Evolutionary conservation across 2,888 invertebrate genomes (phyloP).

Genomic region (Platycnemis pennipes): DNA sequence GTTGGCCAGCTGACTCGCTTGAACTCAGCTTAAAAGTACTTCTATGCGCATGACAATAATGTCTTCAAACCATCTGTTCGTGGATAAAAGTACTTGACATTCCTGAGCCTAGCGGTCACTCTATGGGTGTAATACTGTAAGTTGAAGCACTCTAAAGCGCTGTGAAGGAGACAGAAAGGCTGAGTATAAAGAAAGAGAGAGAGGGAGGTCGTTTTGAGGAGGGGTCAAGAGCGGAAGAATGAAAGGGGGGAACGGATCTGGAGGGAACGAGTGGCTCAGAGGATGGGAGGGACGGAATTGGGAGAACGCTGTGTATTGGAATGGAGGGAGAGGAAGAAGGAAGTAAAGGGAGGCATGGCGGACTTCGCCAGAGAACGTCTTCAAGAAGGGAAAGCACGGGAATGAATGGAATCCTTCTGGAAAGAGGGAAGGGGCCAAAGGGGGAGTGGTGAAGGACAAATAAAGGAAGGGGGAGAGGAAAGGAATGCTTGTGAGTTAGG

Average conservation of each 20-base stretch:
- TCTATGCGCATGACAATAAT: no score
- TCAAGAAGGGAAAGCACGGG: background rate
- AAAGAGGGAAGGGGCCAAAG: background rate
- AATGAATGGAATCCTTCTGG: background rate
- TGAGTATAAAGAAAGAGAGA: background rate
- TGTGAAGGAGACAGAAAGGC: background rate
- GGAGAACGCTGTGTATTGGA: background rate
- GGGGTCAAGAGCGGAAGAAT: conserved; percentile 14
- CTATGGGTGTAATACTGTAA: background rate
- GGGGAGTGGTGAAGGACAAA: no score
- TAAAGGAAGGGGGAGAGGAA: background rate
- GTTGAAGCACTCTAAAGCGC: background rate
- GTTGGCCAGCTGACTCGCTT: no score
- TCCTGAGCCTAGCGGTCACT: background rate
- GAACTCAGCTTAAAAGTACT: no score
- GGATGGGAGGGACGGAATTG: background rate
- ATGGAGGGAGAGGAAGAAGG: background rate
- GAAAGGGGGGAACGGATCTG: background rate
- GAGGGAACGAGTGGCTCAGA: no score
- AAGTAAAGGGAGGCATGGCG: background rate
- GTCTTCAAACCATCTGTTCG: no score
- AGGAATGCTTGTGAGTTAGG: background rate
- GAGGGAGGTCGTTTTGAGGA: background rate
- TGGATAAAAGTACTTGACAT: no score
- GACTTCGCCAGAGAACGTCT: background rate